Evolutionary conservation across 2,888 invertebrate genomes (phyloP), one percentile per base, ranked within the genome.

Genomic region (Matsumyia berberina): DNA sequence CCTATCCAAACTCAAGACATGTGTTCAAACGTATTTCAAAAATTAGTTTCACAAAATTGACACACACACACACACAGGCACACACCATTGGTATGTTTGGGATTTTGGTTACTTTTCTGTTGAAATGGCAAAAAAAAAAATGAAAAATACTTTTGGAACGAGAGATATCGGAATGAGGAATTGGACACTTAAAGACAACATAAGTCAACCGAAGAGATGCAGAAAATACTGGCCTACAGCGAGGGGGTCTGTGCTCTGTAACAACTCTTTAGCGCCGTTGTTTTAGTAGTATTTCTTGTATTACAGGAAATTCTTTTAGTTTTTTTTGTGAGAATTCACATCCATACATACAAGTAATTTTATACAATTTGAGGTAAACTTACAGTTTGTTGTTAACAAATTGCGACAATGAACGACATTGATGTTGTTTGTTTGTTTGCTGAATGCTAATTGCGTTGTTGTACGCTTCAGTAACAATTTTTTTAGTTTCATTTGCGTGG

Each of bases 101-200:
- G 7, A 19, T 58, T 39, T 39, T 42, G n/a, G 7, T 17, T 37
- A 19, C 17, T 37, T 37, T 17, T 37, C 11, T 19, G 9, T 2
- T 19, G 49, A 46, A 49, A 49, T 33, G 5, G 37, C 19, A 19
- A 35, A 33, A n/a, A 24, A 51, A 29, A 9, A 37, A n/a, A n/a
- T n/a, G n/a, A n/a, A 5, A 35, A 9, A 35, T 24, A 64, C 9
- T 64, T 64, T 35, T 35, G 64, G 31, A 46, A 31, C 29, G 39
- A 24, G 15, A 64, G 76, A 70, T 64, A 64, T 24, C 55, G 9
- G 81, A 70, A 81, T 81, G 81, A 81, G 81, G 81, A 81, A 81
- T 81, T 53, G 70, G 77, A 81, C 67, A 81, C 77, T 64, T 69
- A 57, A 39, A 53, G 39, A 39, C 19, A 60, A 46, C 80, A 69